A percentile compares a stretch with the other conserved stretches of the same genome.
These are phyloP conservation scores for Equus quagga DNA, from an alignment of 2,113 vertebrate species.

Conservation along the genomic window DNA sequence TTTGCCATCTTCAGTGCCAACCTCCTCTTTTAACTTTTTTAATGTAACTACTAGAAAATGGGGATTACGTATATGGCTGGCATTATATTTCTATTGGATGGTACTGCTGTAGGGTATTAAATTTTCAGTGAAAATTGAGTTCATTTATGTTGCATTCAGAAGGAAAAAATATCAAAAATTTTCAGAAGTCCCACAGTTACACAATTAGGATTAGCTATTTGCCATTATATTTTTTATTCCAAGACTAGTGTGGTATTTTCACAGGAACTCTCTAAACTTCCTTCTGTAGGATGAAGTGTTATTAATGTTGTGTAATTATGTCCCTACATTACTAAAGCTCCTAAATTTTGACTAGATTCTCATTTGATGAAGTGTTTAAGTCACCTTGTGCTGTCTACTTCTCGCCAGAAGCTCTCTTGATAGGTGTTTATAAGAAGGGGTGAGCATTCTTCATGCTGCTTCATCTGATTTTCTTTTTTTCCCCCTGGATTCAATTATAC, in stretches of 20 bases:
- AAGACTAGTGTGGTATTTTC: not conserved
- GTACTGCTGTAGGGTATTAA: not conserved
- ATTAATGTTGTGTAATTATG: not conserved
- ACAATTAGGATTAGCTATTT: not conserved
- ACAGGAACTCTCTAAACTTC: not conserved
- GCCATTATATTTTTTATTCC: not conserved
- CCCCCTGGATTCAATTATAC: not conserved
- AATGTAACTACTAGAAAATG: not conserved
- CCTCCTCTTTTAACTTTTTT: not conserved
- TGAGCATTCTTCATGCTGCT: not conserved
- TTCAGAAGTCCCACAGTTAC: not conserved
- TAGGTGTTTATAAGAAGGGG: not conserved
- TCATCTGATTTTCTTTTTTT: not conserved
- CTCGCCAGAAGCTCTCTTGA: not conserved
- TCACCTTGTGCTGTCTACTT: not conserved
- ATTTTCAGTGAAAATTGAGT: constrained; percentile 38
- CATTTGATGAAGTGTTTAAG: not conserved
- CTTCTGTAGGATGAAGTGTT: not conserved
- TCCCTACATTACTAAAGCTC: not conserved
- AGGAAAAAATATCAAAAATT: not conserved
- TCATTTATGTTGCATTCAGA: constrained; percentile 22
- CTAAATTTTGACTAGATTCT: constrained; percentile 26
- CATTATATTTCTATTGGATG: not conserved
- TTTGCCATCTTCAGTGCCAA: not conserved
- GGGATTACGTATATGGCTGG: not conserved